Base-by-base conservation (phyloP, 2,888 invertebrate genomes). In the Nemapogon koenigi region DNA sequence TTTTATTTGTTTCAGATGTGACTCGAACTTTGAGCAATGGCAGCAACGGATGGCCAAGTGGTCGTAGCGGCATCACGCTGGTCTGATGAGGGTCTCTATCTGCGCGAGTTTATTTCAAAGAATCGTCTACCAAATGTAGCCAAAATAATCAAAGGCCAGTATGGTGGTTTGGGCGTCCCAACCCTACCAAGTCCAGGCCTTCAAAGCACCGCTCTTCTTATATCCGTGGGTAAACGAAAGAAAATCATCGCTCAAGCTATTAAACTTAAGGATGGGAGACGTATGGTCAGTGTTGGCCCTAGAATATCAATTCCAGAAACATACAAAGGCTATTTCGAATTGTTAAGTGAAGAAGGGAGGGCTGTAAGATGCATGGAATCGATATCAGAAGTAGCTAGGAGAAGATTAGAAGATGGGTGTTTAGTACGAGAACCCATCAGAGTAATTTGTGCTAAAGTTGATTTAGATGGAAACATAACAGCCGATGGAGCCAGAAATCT, bases 111-210 rank as follows among this genome's bases (percentile, higher is more conserved):
- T 62, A 87, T 88, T 52, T 76, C 83, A 57, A 90, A 89, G 60
- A 84, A 89, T 56, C 84, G 87, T 40, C 65, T 90, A 42, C 96
- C 96, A 10, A 88, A 87, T 50, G 88, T 95, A 49, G 91, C 93
- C 41, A 94, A 94, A 68, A 91, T 96, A 57, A 90, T 92, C 53
- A 94, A 95, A 69, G 96, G 97, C 46, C 94, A 95, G 65, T 96
- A 95, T 75, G 89, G 91, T 47, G 91, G 90, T 40, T 83, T 97
- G 36, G 96, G 96, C 17, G 93, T 92, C 13, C 93, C 94, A 2
- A 90, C 91, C 0, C 71, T 93, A 32, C 91, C 94, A 25, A 91
- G 90, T 53, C 93, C 93, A 3, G 88, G 91, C 41, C 80, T 94
- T 16, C 91, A 93, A 56, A 91, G 91, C 52, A 91, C 93, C 14